Evolutionary conservation across 1,140 invertebrate species (phyloP), one percentile per base, ranked within the genome.

Genomic region (Mercenaria mercenaria): DNA sequence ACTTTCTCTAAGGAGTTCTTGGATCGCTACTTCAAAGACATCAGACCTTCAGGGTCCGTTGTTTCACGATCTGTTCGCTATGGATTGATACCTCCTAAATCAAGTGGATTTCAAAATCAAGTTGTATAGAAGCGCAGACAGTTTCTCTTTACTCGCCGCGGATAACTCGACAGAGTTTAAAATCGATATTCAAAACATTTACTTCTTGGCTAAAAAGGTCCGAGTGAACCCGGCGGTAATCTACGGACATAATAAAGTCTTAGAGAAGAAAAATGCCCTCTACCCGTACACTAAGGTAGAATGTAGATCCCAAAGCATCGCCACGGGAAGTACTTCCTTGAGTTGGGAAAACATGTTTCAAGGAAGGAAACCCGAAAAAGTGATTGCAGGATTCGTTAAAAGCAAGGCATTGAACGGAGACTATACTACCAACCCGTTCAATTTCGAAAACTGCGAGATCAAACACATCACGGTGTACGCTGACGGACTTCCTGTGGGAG

Each of bases 311-410:
- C 26, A 61, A 67, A 23, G 41, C 23, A 82, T 91, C 26, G 34
- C 90, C 2, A 72, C 67, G 18, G 82, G 87, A 50, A 29, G n/a
- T 3, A 34, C 34, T n/a, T 86, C 29, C 74, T 82, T 72, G n/a
- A 89, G 61, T 2, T 89, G 26, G 50, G 85, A 88, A 39, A 91
- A 88, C 59, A 77, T 88, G 56, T 90, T 80, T 79, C 81, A 84
- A 69, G 89, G 80, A 2, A 56, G 72, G 26, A 8, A 56, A 23
- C 72, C 89, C 0, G 80, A 85, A 67, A 47, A 79, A 52, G 3
- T 80, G 0, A 34, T 85, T 10, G 29, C 80, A 3, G 72, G 69
- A 18, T 90, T 85, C 72, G 82, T 79, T 3, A 39, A 59, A 15
- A 29, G 67, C 15, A 59, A 18, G 23, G 56, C 72, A 0, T 26